Evolutionary conservation across 2,888 invertebrate species (phyloP).

Genomic region (Polia nebulosa): DNA sequence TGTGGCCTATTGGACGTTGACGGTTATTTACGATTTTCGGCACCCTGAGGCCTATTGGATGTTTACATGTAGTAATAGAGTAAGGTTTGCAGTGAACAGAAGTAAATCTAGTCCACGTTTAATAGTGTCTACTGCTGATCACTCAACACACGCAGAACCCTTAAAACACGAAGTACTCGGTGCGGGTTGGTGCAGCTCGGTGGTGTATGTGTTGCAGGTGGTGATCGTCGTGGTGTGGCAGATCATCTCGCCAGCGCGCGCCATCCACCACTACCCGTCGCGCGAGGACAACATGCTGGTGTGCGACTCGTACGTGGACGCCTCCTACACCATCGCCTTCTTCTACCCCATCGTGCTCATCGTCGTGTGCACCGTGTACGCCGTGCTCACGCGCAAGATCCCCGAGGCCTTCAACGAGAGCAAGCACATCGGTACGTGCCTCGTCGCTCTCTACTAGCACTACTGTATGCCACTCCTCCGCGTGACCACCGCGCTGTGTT

Average conservation of each 20-base stretch:
- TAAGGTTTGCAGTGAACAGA: too few relatives aligned
- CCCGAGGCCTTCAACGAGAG: constrained; percentile 99
- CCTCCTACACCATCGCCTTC: constrained; percentile 98
- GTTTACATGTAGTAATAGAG: too few relatives aligned
- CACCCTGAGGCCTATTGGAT: too few relatives aligned
- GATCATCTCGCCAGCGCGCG: constrained; percentile 96
- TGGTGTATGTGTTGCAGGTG: constrained; percentile 85
- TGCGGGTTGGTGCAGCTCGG: too few relatives aligned
- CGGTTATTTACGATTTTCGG: too few relatives aligned
- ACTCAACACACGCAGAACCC: too few relatives aligned
- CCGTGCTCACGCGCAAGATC: constrained; percentile 97
- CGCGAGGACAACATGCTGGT: constrained; percentile 97
- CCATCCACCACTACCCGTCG: constrained; percentile 96
- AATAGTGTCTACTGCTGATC: too few relatives aligned
- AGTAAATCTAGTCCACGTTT: too few relatives aligned
- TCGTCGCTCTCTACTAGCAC: neutral
- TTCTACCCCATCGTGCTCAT: constrained; percentile 97
- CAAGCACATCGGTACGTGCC: constrained; percentile 95
- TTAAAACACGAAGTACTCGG: too few relatives aligned
- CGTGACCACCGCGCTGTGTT: constrained; percentile 88
- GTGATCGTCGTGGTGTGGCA: constrained; percentile 97
- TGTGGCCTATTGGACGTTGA: too few relatives aligned
- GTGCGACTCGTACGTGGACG: constrained; percentile 97
- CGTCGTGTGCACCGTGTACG: constrained; percentile 98
- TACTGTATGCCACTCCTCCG: neutral